These are phyloP conservation scores for Excalfactoria chinensis DNA, from an alignment of 2,113 vertebrate genomes.

Conservation along the genomic window DNA sequence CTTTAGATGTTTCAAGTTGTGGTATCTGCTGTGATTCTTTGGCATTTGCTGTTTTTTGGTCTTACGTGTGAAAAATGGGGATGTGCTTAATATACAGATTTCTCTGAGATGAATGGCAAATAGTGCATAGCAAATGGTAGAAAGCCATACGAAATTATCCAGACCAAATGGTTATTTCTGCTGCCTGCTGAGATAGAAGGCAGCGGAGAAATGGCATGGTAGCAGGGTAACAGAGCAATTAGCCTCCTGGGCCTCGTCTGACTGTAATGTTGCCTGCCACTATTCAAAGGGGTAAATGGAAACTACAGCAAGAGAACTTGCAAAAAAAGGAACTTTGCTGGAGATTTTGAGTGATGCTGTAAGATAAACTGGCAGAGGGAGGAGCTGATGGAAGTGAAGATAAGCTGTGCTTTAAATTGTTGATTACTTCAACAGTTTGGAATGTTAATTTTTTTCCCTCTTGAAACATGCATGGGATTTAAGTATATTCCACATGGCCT, in stretches of 20 bases:
- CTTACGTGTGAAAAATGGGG: not conserved
- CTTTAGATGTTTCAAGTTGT: not conserved
- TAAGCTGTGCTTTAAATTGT: slow-evolving; percentile 14
- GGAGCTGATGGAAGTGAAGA: not conserved
- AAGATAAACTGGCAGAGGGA: not conserved
- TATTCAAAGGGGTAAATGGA: not conserved
- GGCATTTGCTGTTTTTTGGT: not conserved
- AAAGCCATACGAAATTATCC: not conserved
- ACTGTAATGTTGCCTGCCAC: not conserved
- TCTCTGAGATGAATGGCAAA: not conserved
- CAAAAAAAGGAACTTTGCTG: not conserved
- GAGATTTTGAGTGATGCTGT: not conserved
- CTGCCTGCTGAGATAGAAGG: not conserved
- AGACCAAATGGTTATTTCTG: not conserved
- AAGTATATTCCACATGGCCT: not conserved
- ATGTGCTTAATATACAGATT: not conserved
- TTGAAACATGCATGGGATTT: not conserved
- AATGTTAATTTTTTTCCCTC: slow-evolving; percentile 40
- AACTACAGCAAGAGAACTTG: not conserved
- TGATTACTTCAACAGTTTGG: slow-evolving; percentile 45
- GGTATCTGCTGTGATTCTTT: not conserved
- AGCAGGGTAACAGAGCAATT: not conserved
- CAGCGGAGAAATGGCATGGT: not conserved
- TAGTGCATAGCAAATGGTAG: not conserved
- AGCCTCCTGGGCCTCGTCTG: not conserved